Evolutionary conservation across 2,888 invertebrate genomes (phyloP).

Genomic region (Acrocyrtus sp.): DNA sequence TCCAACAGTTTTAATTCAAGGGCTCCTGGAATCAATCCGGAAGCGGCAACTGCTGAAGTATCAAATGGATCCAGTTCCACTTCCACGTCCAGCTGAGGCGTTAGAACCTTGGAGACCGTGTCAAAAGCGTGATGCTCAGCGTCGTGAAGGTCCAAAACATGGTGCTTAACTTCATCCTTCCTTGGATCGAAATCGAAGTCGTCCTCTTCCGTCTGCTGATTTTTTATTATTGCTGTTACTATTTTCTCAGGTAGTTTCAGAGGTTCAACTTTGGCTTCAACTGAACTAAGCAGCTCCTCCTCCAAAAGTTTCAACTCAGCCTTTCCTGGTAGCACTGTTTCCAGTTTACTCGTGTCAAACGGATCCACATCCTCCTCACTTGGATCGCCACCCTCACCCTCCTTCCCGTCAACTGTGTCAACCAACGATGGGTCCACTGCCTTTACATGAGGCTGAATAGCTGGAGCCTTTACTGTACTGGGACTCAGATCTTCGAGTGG

Average conservation of each 20-base stretch:
- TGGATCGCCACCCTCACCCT: neutral
- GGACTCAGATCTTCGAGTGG: conserved; percentile 65
- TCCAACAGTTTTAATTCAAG: conserved; percentile 79
- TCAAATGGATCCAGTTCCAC: conserved; percentile 81
- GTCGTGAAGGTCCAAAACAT: conserved; percentile 48
- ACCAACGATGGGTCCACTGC: conserved; percentile 64
- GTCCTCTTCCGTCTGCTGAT: conserved; percentile 36
- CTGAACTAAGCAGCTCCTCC: conserved; percentile 73
- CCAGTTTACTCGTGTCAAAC: conserved; percentile 85
- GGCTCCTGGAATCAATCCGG: conserved; percentile 76
- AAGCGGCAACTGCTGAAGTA: conserved; percentile 79
- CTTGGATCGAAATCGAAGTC: conserved; percentile 63
- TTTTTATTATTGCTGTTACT: conserved; percentile 11
- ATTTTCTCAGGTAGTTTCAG: conserved; percentile 33
- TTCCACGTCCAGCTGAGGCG: conserved; percentile 65
- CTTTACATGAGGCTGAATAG: conserved; percentile 26
- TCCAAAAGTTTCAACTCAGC: conserved; percentile 83
- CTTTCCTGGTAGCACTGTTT: conserved; percentile 78
- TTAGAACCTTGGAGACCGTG: conserved; percentile 38
- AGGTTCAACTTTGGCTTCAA: conserved; percentile 65
- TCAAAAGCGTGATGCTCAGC: conserved; percentile 6
- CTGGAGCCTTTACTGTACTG: conserved; percentile 49
- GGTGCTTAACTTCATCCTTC: conserved; percentile 51
- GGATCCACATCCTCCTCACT: conserved; percentile 76
- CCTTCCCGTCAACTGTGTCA: conserved; percentile 66